Evolutionary conservation across 2,797 vertebrate genomes (phyloP).

Genomic region (Acestrorhynchus altus): DNA sequence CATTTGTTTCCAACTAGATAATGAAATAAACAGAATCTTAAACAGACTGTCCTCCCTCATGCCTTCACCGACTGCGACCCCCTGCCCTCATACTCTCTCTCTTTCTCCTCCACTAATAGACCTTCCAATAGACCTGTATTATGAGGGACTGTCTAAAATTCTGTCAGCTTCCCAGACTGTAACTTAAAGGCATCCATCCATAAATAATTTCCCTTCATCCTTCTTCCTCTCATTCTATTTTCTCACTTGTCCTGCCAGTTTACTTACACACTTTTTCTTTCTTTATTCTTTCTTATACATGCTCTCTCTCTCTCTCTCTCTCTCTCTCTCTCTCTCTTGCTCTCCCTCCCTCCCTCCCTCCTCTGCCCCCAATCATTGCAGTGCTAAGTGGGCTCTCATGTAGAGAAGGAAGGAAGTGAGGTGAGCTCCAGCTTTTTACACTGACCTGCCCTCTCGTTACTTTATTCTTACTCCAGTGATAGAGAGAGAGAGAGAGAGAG

Average conservation of each 20-base stretch:
- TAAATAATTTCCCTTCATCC: slow-evolving; percentile 50
- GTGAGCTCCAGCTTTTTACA: slow-evolving; percentile 48
- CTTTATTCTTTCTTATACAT: slow-evolving; percentile 14
- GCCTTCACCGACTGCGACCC: slow-evolving; percentile 46
- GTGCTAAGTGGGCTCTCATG: slow-evolving; percentile 57
- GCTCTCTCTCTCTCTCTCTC: slow-evolving; percentile 21
- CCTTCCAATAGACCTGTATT: slow-evolving; percentile 20
- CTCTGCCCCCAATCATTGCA: background rate
- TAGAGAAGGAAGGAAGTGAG: slow-evolving; percentile 53
- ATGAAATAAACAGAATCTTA: slow-evolving; percentile 80
- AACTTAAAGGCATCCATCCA: slow-evolving; percentile 42
- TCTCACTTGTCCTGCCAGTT: slow-evolving; percentile 32
- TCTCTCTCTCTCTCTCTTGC: background rate
- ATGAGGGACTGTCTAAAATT: slow-evolving; percentile 39
- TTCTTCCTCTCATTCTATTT: slow-evolving; percentile 40
- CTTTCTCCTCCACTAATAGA: slow-evolving; percentile 43
- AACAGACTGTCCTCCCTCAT: slow-evolving; percentile 35
- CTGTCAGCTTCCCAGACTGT: slow-evolving; percentile 24
- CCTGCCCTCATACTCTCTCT: slow-evolving; percentile 9
- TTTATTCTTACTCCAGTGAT: slow-evolving; percentile 26
- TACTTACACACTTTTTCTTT: slow-evolving; percentile 51
- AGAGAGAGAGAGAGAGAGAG: background rate
- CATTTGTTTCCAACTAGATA: slow-evolving; percentile 82
- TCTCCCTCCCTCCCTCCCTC: background rate
- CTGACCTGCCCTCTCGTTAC: slow-evolving; percentile 42